Evolutionary conservation across 2,113 vertebrate species (phyloP).

Genomic region (Solea senegalensis): DNA sequence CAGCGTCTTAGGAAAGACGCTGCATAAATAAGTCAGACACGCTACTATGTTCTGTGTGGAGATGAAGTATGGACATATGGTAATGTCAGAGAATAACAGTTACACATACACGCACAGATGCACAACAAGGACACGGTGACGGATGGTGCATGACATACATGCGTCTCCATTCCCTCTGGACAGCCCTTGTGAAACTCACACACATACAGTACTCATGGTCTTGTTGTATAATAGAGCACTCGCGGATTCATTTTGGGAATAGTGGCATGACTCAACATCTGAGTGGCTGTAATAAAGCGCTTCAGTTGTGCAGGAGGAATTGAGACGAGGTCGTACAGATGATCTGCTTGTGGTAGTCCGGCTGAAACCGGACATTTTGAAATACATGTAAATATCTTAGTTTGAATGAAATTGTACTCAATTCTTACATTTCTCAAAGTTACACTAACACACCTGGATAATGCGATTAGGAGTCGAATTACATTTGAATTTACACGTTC

Average conservation of each 20-base stretch:
- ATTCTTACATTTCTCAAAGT: too few species aligned
- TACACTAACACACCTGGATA: too few species aligned
- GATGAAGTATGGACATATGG: constrained; percentile 40
- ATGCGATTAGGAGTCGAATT: too few species aligned
- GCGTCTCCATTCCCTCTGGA: constrained; percentile 25
- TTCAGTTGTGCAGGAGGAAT: constrained; percentile 32
- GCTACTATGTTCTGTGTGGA: constrained; percentile 12
- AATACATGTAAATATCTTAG: too few species aligned
- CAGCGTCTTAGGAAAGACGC: constrained; percentile 17
- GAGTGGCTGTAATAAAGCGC: constrained; percentile 56
- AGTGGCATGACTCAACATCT: constrained; percentile 60
- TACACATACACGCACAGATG: constrained; percentile 38
- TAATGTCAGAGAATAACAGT: constrained; percentile 26
- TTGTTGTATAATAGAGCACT: constrained; percentile 44
- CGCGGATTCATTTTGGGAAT: constrained; percentile 61
- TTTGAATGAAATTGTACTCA: too few species aligned
- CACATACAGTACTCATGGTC: neutral
- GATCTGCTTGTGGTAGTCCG: constrained; percentile 16
- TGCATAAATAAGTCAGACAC: constrained; percentile 61
- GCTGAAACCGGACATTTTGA: too few species aligned
- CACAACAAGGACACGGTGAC: constrained; percentile 18
- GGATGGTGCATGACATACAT: constrained; percentile 37
- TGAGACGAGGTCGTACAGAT: constrained; percentile 22
- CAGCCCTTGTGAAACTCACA: constrained; percentile 6
- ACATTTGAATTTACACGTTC: too few species aligned